Conservation (phyloP, 1,140 invertebrate genomes). For the Chelonus insularis region DNA sequence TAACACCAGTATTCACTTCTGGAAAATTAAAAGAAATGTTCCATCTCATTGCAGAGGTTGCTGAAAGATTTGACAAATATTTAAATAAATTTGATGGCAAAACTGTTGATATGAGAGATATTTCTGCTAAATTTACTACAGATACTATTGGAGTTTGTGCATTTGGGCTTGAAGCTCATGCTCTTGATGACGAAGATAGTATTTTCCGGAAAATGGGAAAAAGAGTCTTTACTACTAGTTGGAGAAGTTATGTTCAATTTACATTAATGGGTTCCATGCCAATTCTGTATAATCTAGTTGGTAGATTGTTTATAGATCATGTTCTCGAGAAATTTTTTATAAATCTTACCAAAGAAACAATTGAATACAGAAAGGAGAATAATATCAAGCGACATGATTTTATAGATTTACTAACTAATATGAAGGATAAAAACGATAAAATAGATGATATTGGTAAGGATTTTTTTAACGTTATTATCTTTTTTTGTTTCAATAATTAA, state of each 20-base stretch:
- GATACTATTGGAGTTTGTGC: constrained; percentile 63
- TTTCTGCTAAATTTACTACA: constrained; percentile 58
- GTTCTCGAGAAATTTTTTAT: neutral
- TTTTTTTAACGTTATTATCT: no score
- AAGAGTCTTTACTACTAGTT: constrained; percentile 11
- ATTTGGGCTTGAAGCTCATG: constrained; percentile 63
- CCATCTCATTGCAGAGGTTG: constrained; percentile 46
- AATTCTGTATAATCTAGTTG: constrained; percentile 6
- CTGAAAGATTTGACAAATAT: constrained; percentile 53
- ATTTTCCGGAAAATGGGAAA: constrained; percentile 55
- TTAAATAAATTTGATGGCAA: constrained; percentile 47
- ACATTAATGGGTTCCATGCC: neutral
- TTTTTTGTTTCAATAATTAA: no score
- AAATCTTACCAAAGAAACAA: neutral
- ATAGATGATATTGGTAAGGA: constrained; percentile 26
- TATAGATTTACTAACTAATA: constrained; percentile 47
- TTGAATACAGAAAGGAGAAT: constrained; percentile 11
- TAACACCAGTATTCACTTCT: constrained; percentile 57
- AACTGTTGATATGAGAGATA: constrained; percentile 58
- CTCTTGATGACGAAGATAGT: constrained; percentile 58
- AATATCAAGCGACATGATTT: constrained; percentile 5
- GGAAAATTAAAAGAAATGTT: constrained; percentile 61
- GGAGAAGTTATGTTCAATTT: neutral
- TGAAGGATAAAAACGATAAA: constrained; percentile 53
- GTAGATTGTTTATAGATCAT: neutral